Conservation (phyloP, 2,113 vertebrate genomes). For the Saccopteryx leptura region DNA sequence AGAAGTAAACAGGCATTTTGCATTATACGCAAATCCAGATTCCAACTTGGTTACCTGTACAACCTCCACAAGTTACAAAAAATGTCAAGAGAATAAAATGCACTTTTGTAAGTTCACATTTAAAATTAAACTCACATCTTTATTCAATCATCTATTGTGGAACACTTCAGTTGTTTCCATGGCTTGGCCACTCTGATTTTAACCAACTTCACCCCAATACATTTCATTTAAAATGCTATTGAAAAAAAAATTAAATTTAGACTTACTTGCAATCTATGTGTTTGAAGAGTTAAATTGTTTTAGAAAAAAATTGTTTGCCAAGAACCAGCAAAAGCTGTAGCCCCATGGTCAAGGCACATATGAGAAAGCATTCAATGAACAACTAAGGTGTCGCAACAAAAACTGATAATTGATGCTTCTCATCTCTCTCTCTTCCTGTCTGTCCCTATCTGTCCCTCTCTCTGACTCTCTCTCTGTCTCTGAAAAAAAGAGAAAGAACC, state of each 20-base stretch:
- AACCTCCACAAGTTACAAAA: not conserved
- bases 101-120: not conserved
- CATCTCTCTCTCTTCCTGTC: too few relatives aligned
- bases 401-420: too few relatives aligned
- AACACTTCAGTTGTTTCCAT: too few relatives aligned
- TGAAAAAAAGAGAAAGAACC: not conserved
- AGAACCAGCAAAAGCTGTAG: not conserved
- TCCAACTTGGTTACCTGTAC: not conserved
- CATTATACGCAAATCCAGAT: not conserved
- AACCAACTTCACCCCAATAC: too few relatives aligned
- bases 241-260: not conserved
- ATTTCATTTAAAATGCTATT: too few relatives aligned
- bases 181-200: too few relatives aligned
- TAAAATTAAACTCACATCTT: not conserved
- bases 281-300: not conserved
- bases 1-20: not conserved
- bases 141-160: too few relatives aligned
- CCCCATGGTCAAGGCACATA: too few relatives aligned
- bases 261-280: not conserved
- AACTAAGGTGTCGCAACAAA: too few relatives aligned
- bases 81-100: not conserved
- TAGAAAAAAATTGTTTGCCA: not conserved
- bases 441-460: too few relatives aligned
- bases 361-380: too few relatives aligned
- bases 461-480: too few relatives aligned